These are phyloP conservation scores for Baronia brevicornis DNA, from an alignment of 2,888 invertebrate genomes.

Conservation along the genomic window DNA sequence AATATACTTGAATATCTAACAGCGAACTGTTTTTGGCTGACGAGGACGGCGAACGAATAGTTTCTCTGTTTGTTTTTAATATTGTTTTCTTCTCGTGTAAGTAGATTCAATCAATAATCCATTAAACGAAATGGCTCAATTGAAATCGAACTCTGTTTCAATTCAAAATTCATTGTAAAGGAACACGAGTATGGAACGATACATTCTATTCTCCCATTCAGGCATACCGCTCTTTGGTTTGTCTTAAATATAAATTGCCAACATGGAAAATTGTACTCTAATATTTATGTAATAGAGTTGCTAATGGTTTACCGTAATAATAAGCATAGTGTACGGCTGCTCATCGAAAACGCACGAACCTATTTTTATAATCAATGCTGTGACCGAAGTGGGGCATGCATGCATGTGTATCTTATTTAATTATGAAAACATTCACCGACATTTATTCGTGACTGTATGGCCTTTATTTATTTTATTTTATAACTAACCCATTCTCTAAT, in stretches of 20 bases:
- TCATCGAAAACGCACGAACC: slow-evolving; percentile 66
- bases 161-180: slow-evolving; percentile 50
- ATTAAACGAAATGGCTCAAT: too few relatives aligned
- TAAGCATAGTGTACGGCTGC: slow-evolving; percentile 41
- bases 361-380: slow-evolving; percentile 74
- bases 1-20: too few relatives aligned
- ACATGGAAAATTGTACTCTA: slow-evolving; percentile 35
- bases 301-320: slow-evolving; percentile 22
- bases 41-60: too few relatives aligned
- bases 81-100: too few relatives aligned
- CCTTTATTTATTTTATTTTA: not conserved
- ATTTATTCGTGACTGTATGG: slow-evolving; percentile 15
- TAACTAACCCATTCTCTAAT: too few relatives aligned
- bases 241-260: slow-evolving; percentile 25
- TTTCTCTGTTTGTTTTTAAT: too few relatives aligned
- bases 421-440: slow-evolving; percentile 47
- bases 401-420: slow-evolving; percentile 57
- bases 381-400: slow-evolving; percentile 67
- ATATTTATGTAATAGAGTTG: slow-evolving; percentile 25
- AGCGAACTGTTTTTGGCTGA: too few relatives aligned
- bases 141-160: too few relatives aligned
- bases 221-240: slow-evolving; percentile 33
- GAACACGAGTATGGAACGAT: slow-evolving; percentile 40
- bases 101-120: too few relatives aligned
- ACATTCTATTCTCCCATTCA: slow-evolving; percentile 53